Base-by-base conservation (phyloP, 2,797 vertebrate genomes). In the Cyprinella venusta region DNA sequence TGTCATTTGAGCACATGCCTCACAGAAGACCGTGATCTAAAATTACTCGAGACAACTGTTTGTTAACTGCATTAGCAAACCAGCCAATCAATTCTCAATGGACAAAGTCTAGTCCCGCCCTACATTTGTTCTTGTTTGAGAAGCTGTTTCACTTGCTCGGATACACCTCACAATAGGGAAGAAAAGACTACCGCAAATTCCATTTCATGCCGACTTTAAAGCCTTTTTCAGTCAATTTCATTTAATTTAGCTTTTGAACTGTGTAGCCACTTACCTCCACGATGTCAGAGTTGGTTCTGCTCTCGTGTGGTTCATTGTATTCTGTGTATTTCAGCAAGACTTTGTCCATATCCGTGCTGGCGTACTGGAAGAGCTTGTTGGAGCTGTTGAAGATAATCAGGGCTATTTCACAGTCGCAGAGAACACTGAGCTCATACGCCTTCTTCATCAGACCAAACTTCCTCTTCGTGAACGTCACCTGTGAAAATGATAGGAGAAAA, bases 401-500 rank as follows among this genome's bases (percentile, higher is more conserved):
- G 30, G 96, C 96, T 88, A 97, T 96, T 91, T 97, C 96, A 92
- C 96, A 97, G 95, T 97, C 96, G 91, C 96, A 97, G 84, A 97
- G 93, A 88, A 97, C 96, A 87, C 96, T 97, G 89, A 97, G 92
- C 88, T 97, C 96, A 61, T 97, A 97, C 13, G 96, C 96, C 87
- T 97, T 97, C 96, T 97, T 97, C 96, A 97, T 97, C 90, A 97
- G 89, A 85, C 97, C 98, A 87, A 98, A 99, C 94, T 98, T 99
- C 89, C 98, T 96, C 93, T 98, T 98, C 74, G 96, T 98, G 91
- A 98, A 99, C 71, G 98, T 99, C 87, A 99, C 98, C 98, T 99
- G 59, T 84, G 54, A 87, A 77, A 84, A 36, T n/a, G 1, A 48
- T 10, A 36, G 19, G 59, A 33, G 8, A 59, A 59, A 59, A 13